Base-by-base conservation (phyloP, 1,140 invertebrate genomes). In the Cephus cinctus region DNA sequence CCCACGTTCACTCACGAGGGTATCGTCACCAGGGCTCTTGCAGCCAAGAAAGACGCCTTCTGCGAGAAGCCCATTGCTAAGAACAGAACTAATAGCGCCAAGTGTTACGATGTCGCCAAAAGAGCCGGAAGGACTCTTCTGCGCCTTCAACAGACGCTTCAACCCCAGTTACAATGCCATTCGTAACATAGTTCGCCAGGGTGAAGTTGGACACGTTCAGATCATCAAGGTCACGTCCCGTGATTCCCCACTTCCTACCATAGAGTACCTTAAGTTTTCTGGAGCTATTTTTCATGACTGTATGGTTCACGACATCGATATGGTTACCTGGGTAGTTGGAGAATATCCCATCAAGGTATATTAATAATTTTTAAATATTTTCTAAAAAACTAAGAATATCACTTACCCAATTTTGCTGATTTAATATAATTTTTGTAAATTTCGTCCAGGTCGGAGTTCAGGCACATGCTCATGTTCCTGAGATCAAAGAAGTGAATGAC, bases 201-300 rank as follows among this genome's bases (percentile, higher is more conserved):
- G 83, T 9, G 78, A 82, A 30, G 61, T 87, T 14, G 86, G 86
- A 4, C 78, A 83, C 46, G 76, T 85, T 3, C 81, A 84, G 21
- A 69, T 82, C 1, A 69, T 88, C 2, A 86, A 84, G 65, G 78
- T 80, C 0, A 80, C 79, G 14, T 77, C 82, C 4, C 75, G 85
- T 46, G 86, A 87, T 56, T 82, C 80, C 11, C 81, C 84, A 4
- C 57, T 83, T 18, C 85, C 86, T 1, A 67, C 77, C 0, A 54
- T 85, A 4, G 80, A 81, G 0, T 88, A 86, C 57, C 65, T 87
- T 2, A 79, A 77, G 54, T 73, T 56, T 6, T 87, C 86, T 52
- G 85, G 86, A 47, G 86, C 85, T n/a, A 86, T 88, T 23, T 86
- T 86, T 56, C 83, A 86, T 47, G 86, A 88, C 60, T 87, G 85